Percentiles rank a stretch among this genome's conserved stretches.
phyloP scores from a whole-genome alignment of 2,113 vertebrate species.

The Siniperca chuatsi region DNA sequence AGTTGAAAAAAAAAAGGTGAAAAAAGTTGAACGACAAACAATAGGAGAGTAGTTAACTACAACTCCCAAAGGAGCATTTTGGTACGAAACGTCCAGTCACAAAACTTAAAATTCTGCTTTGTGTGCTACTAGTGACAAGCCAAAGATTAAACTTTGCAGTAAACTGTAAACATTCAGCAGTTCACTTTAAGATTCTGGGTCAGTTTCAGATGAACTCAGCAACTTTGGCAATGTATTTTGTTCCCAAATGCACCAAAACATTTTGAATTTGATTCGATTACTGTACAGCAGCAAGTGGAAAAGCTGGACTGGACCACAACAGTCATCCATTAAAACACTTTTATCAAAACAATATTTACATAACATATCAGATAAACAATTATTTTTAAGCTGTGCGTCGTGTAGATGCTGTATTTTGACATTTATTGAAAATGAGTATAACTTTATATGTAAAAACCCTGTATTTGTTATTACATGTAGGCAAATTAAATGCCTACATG shows the following conservation, averaged over 20 bases:
- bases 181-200: background rate
- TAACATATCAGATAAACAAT: background rate
- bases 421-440: conserved; percentile 5
- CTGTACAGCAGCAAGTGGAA: background rate
- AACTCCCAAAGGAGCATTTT: background rate
- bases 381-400: background rate
- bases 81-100: background rate
- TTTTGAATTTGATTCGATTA: background rate
- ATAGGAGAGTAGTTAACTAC: background rate
- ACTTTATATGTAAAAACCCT: conserved; percentile 1
- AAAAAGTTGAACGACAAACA: background rate
- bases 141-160: background rate
- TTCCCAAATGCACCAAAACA: background rate
- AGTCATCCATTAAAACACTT: background rate
- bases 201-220: background rate
- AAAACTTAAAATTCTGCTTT: background rate
- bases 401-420: background rate
- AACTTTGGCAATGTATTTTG: background rate
- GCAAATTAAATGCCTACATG: conserved; percentile 27
- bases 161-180: background rate
- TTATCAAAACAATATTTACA: background rate
- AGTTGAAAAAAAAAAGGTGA: no score
- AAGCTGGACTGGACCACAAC: background rate
- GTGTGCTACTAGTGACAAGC: no score
- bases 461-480: background rate